Conservation (phyloP, 2,113 vertebrate genomes). For the Cromileptes altivelis region DNA sequence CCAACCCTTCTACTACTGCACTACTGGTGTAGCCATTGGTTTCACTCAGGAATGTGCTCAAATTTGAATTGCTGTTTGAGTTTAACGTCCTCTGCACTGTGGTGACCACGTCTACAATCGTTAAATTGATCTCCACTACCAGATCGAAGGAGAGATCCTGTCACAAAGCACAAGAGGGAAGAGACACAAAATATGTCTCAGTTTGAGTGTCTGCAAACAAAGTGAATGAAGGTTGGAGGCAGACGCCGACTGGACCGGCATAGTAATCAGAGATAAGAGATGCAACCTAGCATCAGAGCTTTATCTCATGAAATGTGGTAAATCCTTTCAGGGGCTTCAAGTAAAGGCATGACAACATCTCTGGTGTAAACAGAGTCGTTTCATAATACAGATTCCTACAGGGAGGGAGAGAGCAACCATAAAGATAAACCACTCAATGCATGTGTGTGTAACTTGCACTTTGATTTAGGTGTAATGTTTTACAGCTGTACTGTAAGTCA, state of each 20-base stretch:
- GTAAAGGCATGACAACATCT: slow-evolving; percentile 12
- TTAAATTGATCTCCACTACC: slow-evolving; percentile 9
- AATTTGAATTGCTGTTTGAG: slow-evolving; percentile 5
- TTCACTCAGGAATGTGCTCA: slow-evolving; percentile 44
- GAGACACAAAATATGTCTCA: background rate
- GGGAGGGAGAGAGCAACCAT: slow-evolving; percentile 25
- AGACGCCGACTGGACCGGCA: background rate
- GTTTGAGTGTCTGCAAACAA: background rate
- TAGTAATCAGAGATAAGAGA: slow-evolving; percentile 3
- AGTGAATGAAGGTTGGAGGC: background rate
- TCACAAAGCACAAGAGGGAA: background rate
- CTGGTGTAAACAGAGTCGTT: slow-evolving; percentile 20
- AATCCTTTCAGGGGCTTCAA: slow-evolving; percentile 25
- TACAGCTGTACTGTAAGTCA: slow-evolving; percentile 46
- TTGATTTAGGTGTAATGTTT: slow-evolving; percentile 69
- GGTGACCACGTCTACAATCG: background rate
- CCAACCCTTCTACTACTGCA: slow-evolving; percentile 28
- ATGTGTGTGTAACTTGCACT: slow-evolving; percentile 52
- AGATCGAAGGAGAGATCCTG: background rate
- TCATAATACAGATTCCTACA: slow-evolving; percentile 32
- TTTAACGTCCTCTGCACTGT: background rate
- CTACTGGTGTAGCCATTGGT: slow-evolving; percentile 54
- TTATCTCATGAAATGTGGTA: slow-evolving; percentile 9
- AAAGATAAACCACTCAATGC: slow-evolving; percentile 47
- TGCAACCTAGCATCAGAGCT: background rate